Evolutionary conservation across 2,113 vertebrate genomes (phyloP), one percentile per base, ranked within the genome.

Genomic region (Melanostigma gelatinosum): DNA sequence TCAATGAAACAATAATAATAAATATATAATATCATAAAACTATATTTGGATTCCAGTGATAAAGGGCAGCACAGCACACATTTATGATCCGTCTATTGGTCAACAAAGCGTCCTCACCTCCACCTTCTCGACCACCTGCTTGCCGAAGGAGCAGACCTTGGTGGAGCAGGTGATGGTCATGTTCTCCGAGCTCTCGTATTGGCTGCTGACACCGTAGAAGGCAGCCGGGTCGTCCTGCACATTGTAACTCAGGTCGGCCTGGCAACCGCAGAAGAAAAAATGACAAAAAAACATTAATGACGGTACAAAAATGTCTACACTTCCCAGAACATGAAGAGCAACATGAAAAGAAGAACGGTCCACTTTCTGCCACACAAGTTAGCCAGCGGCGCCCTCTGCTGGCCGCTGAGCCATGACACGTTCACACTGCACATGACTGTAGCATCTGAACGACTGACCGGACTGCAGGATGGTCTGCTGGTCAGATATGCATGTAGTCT

Each of bases 111-210:
- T 64, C 32, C 97, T 89, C 93, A 99, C 98, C 97, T 99, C 98
- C 92, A 99, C 98, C 94, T 99, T 99, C 94, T 99, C 98, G 79
- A 99, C 98, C 92, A 99, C 98, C 96, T 99, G 98, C 94, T 99
- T 99, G 85, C 98, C 98, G 46, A 99, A 99, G 8, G 98, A 99
- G 94, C 98, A 99, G 90, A 99, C 98, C 95, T 99, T 99, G 90
- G 98, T 99, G 90, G 98, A 99, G 92, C 97, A 99, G 92, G 98
- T 99, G 94, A 99, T 99, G 85, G 98, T 99, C 97, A 99, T 99
- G 87, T 99, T 99, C 91, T 99, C 98, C 3, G 98, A 97, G 91
- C 98, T 99, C 94, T 99, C 98, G 0, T 99, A 99, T 88, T 99
- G 98, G 93, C 98, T 99, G 88, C 94, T 98, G 76, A 99, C 98